Base-by-base conservation (phyloP, 2,797 vertebrate species). In the Tragopan temminckii region DNA sequence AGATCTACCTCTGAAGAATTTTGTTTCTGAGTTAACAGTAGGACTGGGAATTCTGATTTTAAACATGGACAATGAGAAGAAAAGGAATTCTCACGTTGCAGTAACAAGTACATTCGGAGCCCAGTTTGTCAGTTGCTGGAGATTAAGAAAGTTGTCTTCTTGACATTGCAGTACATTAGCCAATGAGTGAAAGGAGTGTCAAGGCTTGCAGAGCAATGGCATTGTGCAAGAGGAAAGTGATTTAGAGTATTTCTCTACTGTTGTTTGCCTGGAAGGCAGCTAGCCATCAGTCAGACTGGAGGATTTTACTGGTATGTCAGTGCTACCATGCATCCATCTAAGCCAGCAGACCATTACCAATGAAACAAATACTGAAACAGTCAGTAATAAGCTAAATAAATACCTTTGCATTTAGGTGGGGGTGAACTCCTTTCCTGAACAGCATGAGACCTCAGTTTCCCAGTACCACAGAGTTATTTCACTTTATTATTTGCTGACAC, bases 231-330 rank as follows among this genome's bases (percentile, higher is more conserved):
- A 52, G 59, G 15, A 45, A 76, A 69, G 52, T 85, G 75, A 92
- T 95, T 93, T 89, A 90, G 89, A 88, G 62, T 86, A 70, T 78
- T 82, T 63, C 72, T 89, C 29, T 80, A 78, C 7, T 15, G 50
- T 71, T 96, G 76, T 87, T 61, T 90, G 85, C 71, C 83, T 96
- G 62, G 78, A 53, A 77, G 81, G 85, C 88, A 74, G 61, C 84
- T 82, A 85, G 75, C 78, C 18, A 58, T 94, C 88, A 45, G 23
- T 96, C 83, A 90, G 88, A 46, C 31, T 40, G 64, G 75, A 83
- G 88, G 61, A 71, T 81, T 96, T 94, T 95, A 85, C 74, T 90
- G 48, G 29, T 75, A 10, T 68, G 53, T 68, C 61, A 64, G 68
- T 81, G 87, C 66, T 88, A 19, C 71, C 66, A 95, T 87, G 31